Evolutionary conservation across 2,888 invertebrate species (phyloP).

Genomic region (Standfussiana lucernea): DNA sequence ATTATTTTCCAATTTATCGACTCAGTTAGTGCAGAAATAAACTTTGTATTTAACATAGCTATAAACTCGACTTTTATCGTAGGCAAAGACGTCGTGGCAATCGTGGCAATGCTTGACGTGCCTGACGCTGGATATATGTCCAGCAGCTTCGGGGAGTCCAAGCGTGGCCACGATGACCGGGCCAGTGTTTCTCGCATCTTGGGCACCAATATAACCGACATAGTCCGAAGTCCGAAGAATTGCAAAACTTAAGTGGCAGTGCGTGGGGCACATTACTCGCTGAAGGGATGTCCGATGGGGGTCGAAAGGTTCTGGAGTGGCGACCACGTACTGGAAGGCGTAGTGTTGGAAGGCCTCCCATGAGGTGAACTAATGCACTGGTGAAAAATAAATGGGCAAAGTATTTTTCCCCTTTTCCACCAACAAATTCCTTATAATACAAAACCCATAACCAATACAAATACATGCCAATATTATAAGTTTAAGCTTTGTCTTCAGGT

Average conservation of each 20-base stretch:
- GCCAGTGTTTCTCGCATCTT: not conserved
- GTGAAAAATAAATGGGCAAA: not conserved
- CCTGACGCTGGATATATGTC: not conserved
- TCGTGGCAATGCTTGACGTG: no score
- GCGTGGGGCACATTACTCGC: not conserved
- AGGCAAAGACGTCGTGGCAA: not conserved
- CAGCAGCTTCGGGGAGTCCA: not conserved
- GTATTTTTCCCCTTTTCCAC: not conserved
- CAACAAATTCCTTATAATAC: slow-evolving; percentile 9
- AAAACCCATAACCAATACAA: slow-evolving; percentile 15
- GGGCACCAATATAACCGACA: not conserved
- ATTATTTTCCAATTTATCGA: not conserved
- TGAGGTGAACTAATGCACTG: not conserved
- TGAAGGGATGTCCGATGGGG: not conserved
- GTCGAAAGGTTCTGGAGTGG: not conserved
- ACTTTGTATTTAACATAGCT: not conserved
- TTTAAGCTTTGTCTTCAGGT: slow-evolving; percentile 40
- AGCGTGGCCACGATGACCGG: not conserved
- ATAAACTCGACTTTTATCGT: not conserved
- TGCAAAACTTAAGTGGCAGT: not conserved
- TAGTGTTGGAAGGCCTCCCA: not conserved
- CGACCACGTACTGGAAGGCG: not conserved
- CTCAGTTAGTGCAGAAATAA: not conserved
- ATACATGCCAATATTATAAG: slow-evolving; percentile 43
- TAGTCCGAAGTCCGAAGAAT: not conserved